Conservation (phyloP, 2,113 vertebrate genomes). For the Aythya baeri region DNA sequence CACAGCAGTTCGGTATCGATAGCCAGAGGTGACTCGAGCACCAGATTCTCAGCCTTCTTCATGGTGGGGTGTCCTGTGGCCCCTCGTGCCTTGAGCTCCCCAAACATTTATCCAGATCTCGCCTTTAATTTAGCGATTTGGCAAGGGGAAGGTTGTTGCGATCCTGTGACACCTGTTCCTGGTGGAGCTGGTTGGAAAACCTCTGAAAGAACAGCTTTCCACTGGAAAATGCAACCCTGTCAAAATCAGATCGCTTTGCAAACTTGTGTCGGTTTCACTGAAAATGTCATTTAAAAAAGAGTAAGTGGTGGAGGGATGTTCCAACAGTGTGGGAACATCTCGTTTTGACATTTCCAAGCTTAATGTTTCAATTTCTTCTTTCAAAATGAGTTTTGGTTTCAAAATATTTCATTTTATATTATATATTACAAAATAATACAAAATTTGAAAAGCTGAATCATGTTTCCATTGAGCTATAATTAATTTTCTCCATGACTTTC, state of each 20-base stretch:
- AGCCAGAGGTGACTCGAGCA: not conserved
- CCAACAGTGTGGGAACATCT: constrained; percentile 50
- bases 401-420: constrained; percentile 57
- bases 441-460: not conserved
- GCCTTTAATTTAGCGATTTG: not conserved
- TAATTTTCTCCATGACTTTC: not conserved
- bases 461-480: not conserved
- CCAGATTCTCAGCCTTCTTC: not conserved
- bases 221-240: constrained; percentile 45
- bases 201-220: constrained; percentile 22
- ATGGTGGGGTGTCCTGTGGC: not conserved
- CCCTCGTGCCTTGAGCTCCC: not conserved
- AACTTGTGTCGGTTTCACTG: constrained; percentile 7
- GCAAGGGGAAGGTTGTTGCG: not conserved
- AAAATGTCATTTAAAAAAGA: constrained; percentile 60
- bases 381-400: constrained; percentile 34
- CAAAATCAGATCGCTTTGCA: not conserved
- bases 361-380: constrained; percentile 36
- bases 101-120: not conserved
- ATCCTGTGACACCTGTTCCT: constrained; percentile 8
- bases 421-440: constrained; percentile 14
- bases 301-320: constrained; percentile 43
- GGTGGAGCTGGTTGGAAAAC: constrained; percentile 16
- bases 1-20: not conserved
- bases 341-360: constrained; percentile 48